Conservation (phyloP, 2,113 vertebrate genomes). For the Peromyscus maniculatus region DNA sequence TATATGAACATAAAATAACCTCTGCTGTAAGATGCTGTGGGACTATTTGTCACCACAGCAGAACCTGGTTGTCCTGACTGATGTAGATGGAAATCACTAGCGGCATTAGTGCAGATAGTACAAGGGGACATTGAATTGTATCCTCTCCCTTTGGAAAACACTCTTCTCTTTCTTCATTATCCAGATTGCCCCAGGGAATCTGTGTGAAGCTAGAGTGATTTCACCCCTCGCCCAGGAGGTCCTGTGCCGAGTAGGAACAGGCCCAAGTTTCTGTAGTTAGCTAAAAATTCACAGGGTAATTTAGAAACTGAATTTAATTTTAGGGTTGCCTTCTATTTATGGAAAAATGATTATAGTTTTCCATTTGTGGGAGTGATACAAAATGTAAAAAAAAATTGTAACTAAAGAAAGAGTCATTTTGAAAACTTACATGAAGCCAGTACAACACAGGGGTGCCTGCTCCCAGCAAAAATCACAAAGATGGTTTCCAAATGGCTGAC, state of each 20-base stretch:
- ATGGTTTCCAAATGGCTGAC: neutral
- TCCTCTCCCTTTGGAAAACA: neutral
- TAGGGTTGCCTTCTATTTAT: constrained; percentile 60
- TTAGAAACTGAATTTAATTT: constrained; percentile 69
- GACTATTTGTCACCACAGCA: neutral
- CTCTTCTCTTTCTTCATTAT: neutral
- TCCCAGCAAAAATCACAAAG: neutral
- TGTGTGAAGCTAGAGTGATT: neutral
- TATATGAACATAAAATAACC: neutral
- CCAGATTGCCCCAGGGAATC: too few relatives aligned
- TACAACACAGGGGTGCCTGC: neutral
- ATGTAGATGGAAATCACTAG: neutral
- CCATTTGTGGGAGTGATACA: constrained; percentile 48
- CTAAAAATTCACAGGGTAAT: constrained; percentile 24
- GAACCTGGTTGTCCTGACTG: neutral
- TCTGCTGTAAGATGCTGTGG: neutral
- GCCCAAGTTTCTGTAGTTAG: constrained; percentile 48
- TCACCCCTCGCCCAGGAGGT: neutral
- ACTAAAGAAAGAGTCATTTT: constrained; percentile 56
- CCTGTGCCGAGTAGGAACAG: neutral
- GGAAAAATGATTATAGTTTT: constrained; percentile 60
- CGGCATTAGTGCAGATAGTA: neutral
- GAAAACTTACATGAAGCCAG: constrained; percentile 5
- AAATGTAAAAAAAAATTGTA: neutral
- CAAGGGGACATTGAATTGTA: neutral